Conservation (phyloP, 2,113 vertebrate species). For the rabbit (Oryctolagus cuniculus) region mOryCun1.1 NC_091437.1:575001-575500, state of each 20-base stretch:
- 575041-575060: constrained; percentile 60
- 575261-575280: background rate
- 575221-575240: background rate
- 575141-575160: constrained; percentile 61
- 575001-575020: constrained; percentile 51
- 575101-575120: constrained; percentile 38
- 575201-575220: background rate
- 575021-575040: constrained; percentile 65
- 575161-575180: constrained; percentile 66
- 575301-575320: background rate
- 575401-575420: background rate
- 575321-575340: background rate
- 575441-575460: too few relatives aligned
- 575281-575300: background rate
- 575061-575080: constrained; percentile 61
- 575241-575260: background rate
- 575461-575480: too few relatives aligned
- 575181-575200: constrained; percentile 63
- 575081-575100: constrained; percentile 58
- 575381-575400: background rate
- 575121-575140: constrained; percentile 59
- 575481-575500: too few relatives aligned
- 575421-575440: too few relatives aligned
- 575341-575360: background rate
- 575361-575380: background rate